Base-by-base conservation (phyloP, 2,113 vertebrate genomes). In the Malurus melanocephalus region DNA sequence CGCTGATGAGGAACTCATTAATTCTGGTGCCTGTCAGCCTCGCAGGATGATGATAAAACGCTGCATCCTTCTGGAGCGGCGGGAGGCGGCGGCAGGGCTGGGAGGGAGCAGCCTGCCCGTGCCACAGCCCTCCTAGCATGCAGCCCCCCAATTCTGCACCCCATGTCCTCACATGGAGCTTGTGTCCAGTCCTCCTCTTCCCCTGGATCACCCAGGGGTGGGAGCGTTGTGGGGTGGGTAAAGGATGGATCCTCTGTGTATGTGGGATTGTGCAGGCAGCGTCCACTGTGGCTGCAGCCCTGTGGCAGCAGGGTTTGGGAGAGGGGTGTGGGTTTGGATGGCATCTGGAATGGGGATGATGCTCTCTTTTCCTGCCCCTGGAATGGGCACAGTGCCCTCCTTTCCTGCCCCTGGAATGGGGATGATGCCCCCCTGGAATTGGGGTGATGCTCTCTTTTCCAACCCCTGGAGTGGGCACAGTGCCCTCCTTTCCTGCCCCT, bases 401-500 rank as follows among this genome's bases (percentile, higher is more conserved):
- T 33, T 33, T 33, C 3, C 5, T 1, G 0, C 40, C 45, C 27
- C 21, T 3, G 16, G 45, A 40, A 20, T 0, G 0, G 22, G 22
- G 13, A 32, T 32, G 7, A 6, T 51, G 3, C 33, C 5, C 7
- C 42, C 23, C 21, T 32, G 40, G 40, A 64, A 32, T 1, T n/a
- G n/a, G n/a, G n/a, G n/a, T n/a, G n/a, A n/a, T n/a, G n/a, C n/a
- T 35, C 35, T 35, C 35, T 35, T 35, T 35, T 35, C 35, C 35
- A 8, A 9, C 35, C 35, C 35, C 35, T 35, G 35, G 35, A 35
- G 9, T 35, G 35, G 35, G 35, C n/a, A n/a, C n/a, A n/a, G n/a
- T n/a, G n/a, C n/a, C n/a, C n/a, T n/a, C n/a, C n/a, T n/a, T n/a
- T n/a, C 3, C 5, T 1, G n/a, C n/a, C n/a, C n/a, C 3, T 4